phyloP scores from a whole-genome alignment of 2,113 vertebrate genomes.

The Phoenicopterus ruber region DNA sequence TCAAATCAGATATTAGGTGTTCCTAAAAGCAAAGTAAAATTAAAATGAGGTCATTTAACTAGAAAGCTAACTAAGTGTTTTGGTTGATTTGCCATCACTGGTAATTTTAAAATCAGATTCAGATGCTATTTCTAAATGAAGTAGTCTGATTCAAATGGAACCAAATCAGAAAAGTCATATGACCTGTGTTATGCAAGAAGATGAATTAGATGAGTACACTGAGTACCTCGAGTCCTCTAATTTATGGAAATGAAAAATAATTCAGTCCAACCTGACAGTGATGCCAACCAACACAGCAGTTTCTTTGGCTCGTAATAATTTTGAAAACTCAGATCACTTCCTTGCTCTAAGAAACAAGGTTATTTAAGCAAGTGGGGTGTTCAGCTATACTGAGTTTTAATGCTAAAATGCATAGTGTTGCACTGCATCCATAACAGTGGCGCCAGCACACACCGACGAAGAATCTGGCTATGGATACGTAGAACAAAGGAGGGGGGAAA shows the following conservation, averaged over 20 bases:
- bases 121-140: background rate
- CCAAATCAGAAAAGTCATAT: background rate
- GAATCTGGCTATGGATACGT: background rate
- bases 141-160: background rate
- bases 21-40: constrained; percentile 13
- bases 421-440: background rate
- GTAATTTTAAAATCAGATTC: constrained; percentile 3
- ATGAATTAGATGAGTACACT: background rate
- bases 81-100: background rate
- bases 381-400: background rate
- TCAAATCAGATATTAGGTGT: background rate
- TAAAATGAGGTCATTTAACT: constrained; percentile 12
- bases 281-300: background rate
- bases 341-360: background rate
- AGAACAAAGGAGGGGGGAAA: background rate
- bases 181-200: background rate
- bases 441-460: background rate
- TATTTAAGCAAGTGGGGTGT: background rate
- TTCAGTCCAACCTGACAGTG: background rate
- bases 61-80: background rate
- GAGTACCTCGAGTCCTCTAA: background rate
- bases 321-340: background rate
- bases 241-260: constrained; percentile 2
- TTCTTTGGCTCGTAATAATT: background rate
- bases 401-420: background rate